Conservation (phyloP, 2,113 vertebrate genomes). For the Oplegnathus fasciatus region DNA sequence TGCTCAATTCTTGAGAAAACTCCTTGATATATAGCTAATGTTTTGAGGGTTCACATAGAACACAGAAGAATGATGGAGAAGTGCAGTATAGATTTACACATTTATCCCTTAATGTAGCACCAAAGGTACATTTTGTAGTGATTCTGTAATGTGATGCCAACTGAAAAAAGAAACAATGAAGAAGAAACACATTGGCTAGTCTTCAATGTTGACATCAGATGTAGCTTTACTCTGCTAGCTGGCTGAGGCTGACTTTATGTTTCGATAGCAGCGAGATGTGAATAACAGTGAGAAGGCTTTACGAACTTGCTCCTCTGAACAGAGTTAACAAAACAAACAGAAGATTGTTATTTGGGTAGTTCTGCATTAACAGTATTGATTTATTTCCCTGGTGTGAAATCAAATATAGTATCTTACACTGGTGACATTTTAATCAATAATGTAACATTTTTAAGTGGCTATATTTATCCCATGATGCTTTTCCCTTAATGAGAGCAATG, state of each 20-base stretch:
- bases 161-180: neutral
- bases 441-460: slow-evolving; percentile 14
- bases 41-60: neutral
- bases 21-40: neutral
- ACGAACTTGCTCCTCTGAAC: neutral
- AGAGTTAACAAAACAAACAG: neutral
- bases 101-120: neutral
- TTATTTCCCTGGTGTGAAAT: slow-evolving; percentile 14
- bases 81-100: neutral
- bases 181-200: neutral
- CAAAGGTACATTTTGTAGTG: neutral
- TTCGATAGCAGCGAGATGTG: neutral
- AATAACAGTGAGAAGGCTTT: neutral
- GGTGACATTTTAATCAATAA: slow-evolving; percentile 29
- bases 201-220: neutral
- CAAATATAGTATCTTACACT: neutral
- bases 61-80: neutral
- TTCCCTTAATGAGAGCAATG: slow-evolving; percentile 12
- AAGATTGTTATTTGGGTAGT: neutral
- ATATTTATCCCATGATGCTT: slow-evolving; percentile 25
- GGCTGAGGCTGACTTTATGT: neutral
- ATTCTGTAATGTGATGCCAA: neutral
- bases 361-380: neutral
- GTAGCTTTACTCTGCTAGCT: neutral
- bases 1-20: slow-evolving; percentile 20